Conservation (phyloP, 2,797 vertebrate species). For the Acrossocheilus wenchowensis region DNA sequence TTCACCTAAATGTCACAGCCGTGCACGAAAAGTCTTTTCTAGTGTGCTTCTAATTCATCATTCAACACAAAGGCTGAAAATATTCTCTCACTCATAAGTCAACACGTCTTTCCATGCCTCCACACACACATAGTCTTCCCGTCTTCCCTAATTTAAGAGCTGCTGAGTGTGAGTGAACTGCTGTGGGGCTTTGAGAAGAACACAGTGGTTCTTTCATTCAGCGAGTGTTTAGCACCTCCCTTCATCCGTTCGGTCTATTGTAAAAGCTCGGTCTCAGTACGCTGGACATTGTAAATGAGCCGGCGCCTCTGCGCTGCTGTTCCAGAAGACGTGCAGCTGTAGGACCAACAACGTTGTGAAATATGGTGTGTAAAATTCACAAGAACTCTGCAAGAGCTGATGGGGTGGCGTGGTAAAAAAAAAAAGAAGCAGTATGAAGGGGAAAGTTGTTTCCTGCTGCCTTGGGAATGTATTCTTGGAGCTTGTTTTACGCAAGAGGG, state of each 20-base stretch:
- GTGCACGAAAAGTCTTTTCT: slow-evolving; percentile 28
- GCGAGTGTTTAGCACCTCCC: slow-evolving; percentile 25
- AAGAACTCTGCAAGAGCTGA: slow-evolving; percentile 59
- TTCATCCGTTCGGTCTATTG: slow-evolving; percentile 32
- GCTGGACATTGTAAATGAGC: slow-evolving; percentile 44
- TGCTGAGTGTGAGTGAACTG: slow-evolving; percentile 39
- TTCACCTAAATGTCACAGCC: slow-evolving; percentile 54
- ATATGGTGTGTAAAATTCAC: slow-evolving; percentile 71
- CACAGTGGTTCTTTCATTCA: slow-evolving; percentile 57
- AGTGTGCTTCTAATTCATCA: slow-evolving; percentile 20
- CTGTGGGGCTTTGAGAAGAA: slow-evolving; percentile 13
- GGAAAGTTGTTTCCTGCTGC: slow-evolving; percentile 43
- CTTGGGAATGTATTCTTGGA: slow-evolving; percentile 43
- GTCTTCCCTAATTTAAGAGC: slow-evolving; percentile 31
- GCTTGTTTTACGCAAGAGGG: slow-evolving; percentile 43
- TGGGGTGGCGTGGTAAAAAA: slow-evolving; percentile 16
- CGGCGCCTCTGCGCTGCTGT: slow-evolving; percentile 29
- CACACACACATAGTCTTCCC: slow-evolving; percentile 41
- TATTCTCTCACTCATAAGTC: slow-evolving; percentile 17
- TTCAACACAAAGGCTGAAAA: slow-evolving; percentile 15
- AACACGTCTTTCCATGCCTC: slow-evolving; percentile 36
- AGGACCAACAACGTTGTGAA: slow-evolving; percentile 69
- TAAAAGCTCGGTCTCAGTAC: slow-evolving; percentile 26
- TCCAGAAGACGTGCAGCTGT: slow-evolving; percentile 48
- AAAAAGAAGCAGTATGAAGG: slow-evolving; percentile 30